These are phyloP conservation scores for Lutjanus campechanus DNA, from an alignment of 2,797 vertebrate genomes.

Conservation along the genomic window DNA sequence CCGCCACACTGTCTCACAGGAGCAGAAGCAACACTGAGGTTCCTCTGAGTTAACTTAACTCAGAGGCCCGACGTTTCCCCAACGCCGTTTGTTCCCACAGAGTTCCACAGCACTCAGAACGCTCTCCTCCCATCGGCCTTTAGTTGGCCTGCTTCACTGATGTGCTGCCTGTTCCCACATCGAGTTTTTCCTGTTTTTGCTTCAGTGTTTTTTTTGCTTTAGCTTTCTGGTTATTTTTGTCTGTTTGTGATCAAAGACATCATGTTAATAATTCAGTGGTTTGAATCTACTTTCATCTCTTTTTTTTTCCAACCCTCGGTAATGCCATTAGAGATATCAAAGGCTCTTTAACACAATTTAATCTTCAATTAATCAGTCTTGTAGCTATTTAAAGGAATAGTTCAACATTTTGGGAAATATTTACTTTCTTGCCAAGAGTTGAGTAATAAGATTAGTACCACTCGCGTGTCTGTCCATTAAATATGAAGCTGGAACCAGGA, in stretches of 20 bases:
- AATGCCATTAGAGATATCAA: not conserved
- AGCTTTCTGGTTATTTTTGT: constrained; percentile 38
- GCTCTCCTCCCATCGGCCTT: constrained; percentile 23
- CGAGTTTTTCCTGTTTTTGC: not conserved
- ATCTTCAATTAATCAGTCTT: not conserved
- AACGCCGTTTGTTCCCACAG: constrained; percentile 31
- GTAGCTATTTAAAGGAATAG: not conserved
- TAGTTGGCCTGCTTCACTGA: constrained; percentile 4
- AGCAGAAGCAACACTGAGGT: constrained; percentile 40
- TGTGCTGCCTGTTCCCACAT: constrained; percentile 31
- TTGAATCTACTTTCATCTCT: not conserved
- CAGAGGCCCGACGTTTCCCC: constrained; percentile 7
- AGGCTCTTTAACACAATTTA: not conserved
- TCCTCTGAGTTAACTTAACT: constrained; percentile 30
- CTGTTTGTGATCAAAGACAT: constrained; percentile 21
- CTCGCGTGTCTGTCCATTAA: not conserved
- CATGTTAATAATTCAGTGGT: constrained; percentile 38
- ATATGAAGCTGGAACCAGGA: not conserved
- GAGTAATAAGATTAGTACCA: not conserved
- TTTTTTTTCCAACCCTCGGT: not conserved
- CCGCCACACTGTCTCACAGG: constrained; percentile 13
- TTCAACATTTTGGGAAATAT: not conserved
- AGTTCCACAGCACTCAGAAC: not conserved
- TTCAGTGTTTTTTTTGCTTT: not conserved
- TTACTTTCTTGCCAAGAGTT: not conserved